These are phyloP conservation scores for Beroe ovata DNA, from an alignment of 37 sponge, comb jelly and placozoan genomes.

Conservation along the genomic window DNA sequence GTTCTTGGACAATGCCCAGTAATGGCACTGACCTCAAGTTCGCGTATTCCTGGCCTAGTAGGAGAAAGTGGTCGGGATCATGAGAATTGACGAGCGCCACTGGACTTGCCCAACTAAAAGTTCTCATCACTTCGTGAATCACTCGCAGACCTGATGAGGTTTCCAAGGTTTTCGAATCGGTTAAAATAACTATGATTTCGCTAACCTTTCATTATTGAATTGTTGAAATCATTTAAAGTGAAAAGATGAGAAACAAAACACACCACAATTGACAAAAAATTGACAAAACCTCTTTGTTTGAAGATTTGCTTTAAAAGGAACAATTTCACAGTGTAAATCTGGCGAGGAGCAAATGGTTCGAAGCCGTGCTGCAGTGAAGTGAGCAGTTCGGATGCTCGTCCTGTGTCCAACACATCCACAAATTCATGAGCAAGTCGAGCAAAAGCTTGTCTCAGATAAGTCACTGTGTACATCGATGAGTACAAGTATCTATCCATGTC, in stretches of 20 bases:
- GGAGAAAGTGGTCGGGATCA: background rate
- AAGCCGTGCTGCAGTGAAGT: background rate
- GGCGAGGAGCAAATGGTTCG: background rate
- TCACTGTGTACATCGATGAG: background rate
- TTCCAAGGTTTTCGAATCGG: too few species aligned
- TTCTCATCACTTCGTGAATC: background rate
- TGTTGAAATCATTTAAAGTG: too few species aligned
- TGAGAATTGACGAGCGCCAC: background rate
- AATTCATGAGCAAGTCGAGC: background rate
- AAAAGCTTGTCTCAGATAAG: background rate
- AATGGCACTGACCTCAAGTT: background rate
- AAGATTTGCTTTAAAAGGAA: conserved; percentile 22
- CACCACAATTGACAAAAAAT: too few species aligned
- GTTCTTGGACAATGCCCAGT: too few species aligned
- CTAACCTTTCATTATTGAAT: too few species aligned
- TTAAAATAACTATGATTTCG: too few species aligned
- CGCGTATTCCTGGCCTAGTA: conserved; percentile 5
- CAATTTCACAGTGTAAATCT: conserved; percentile 21
- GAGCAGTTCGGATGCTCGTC: background rate
- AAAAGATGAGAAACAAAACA: too few species aligned
- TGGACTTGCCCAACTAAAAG: background rate
- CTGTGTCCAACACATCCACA: background rate
- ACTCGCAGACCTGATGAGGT: conserved; percentile 29
- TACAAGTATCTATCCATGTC: background rate
- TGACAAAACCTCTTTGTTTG: conserved; percentile 3